A percentile compares a stretch with the other conserved stretches of the same genome.
phyloP scores from a whole-genome alignment of 2,113 vertebrate species.

The Ifrita kowaldi region DNA sequence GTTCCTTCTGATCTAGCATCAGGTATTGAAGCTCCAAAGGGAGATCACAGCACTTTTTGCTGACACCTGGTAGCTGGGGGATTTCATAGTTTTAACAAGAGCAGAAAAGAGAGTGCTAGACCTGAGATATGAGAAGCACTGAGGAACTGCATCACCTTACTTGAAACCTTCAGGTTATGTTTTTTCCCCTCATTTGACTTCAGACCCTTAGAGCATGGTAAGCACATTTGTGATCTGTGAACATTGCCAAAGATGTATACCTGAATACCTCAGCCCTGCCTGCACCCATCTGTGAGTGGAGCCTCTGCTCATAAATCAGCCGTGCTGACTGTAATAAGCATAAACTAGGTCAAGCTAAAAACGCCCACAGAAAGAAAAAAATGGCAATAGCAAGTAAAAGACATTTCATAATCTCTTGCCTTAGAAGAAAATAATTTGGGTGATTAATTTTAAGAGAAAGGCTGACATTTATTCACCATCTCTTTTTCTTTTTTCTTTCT shows the following conservation, averaged over 20 bases:
- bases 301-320: background rate
- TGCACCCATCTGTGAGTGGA: background rate
- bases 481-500: background rate
- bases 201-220: background rate
- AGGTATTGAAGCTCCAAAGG: background rate
- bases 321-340: background rate
- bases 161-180: background rate
- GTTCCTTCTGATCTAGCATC: background rate
- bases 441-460: background rate
- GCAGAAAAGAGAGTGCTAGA: background rate
- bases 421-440: background rate
- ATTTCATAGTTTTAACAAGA: background rate
- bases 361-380: background rate
- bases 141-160: background rate
- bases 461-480: background rate
- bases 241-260: background rate
- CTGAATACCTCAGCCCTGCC: background rate
- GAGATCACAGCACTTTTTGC: background rate
- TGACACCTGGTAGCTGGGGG: background rate
- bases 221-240: background rate
- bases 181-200: background rate
- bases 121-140: background rate
- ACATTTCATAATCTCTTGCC: background rate
- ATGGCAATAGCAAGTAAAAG: background rate
- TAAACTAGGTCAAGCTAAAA: background rate